Evolutionary conservation across 2,113 vertebrate species (phyloP), one percentile per base, ranked within the genome.

Genomic region (Nansenia antarctica): DNA sequence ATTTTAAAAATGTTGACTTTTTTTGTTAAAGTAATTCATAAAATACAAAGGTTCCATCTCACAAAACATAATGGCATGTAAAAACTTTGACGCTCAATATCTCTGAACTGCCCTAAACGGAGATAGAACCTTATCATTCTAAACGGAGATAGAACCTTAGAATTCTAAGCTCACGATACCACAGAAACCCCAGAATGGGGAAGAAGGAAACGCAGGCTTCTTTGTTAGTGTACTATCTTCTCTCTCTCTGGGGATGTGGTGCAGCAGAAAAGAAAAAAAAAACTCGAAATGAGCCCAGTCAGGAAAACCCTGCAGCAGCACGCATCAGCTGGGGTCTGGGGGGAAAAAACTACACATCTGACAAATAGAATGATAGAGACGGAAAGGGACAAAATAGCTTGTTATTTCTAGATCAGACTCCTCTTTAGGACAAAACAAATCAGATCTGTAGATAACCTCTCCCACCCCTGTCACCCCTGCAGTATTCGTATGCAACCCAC

Each of bases 271-370:
- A 57, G 57, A 15, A 35, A 18, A 34, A 29, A 22, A 45, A 60
- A 60, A 24, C 9, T 14, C 49, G 59, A 66, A 74, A 80, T 47
- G 55, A 61, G 66, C 29, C 67, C 63, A 57, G 22, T 65, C 12
- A 58, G 62, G 32, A 64, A 76, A 69, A 71, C 65, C 5, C 39
- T 62, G 30, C 47, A 61, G 61, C 75, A 79, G n/a, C 27, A 39
- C 52, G 70, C 49, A 26, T n/a, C 66, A 78, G 70, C 64, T 65
- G 52, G 59, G 67, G 26, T 64, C 15, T 31, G 32, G 34, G 29
- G 45, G 42, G 12, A 34, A 49, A 63, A 57, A 58, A 15, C 8
- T 24, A 52, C 49, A 1, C 18, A 47, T 64, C 37, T 62, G 22
- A 27, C 61, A 76, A 42, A 35, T 22, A 32, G 14, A 15, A 26